These are phyloP conservation scores for Trichopoda pennipes DNA, from an alignment of 2,888 invertebrate species.

Conservation along the genomic window DNA sequence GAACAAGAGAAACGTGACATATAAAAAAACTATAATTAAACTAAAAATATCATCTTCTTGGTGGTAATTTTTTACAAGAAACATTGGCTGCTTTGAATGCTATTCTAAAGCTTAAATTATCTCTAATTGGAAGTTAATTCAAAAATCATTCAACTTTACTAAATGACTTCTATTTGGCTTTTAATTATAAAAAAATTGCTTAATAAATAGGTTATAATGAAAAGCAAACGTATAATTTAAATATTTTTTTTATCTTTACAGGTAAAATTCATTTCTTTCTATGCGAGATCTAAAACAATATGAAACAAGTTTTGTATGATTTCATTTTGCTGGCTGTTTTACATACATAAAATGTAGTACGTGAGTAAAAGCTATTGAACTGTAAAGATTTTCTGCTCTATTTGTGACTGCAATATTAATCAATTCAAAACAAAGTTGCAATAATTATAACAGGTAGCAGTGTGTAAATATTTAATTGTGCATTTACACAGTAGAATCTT, in stretches of 20 bases:
- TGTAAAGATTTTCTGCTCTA: constrained; percentile 59
- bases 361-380: constrained; percentile 65
- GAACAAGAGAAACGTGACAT: constrained; percentile 24
- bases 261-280: constrained; percentile 46
- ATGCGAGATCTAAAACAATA: not conserved
- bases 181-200: too few relatives aligned
- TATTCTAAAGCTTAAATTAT: not conserved
- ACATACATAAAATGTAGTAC: constrained; percentile 27
- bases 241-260: constrained; percentile 51
- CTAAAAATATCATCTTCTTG: constrained; percentile 10
- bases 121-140: not conserved
- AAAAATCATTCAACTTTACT: not conserved
- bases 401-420: constrained; percentile 30
- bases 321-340: not conserved
- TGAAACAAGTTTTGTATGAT: constrained; percentile 1
- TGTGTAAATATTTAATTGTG: constrained; percentile 2
- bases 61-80: not conserved
- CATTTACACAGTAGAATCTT: not conserved
- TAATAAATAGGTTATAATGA: not conserved
- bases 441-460: not conserved
- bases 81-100: constrained; percentile 22
- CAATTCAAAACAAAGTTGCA: constrained; percentile 24
- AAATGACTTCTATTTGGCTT: not conserved
- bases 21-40: not conserved
- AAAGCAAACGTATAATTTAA: too few relatives aligned